Evolutionary conservation across 2,113 vertebrate genomes (phyloP).

Genomic region (Rana temporaria): DNA sequence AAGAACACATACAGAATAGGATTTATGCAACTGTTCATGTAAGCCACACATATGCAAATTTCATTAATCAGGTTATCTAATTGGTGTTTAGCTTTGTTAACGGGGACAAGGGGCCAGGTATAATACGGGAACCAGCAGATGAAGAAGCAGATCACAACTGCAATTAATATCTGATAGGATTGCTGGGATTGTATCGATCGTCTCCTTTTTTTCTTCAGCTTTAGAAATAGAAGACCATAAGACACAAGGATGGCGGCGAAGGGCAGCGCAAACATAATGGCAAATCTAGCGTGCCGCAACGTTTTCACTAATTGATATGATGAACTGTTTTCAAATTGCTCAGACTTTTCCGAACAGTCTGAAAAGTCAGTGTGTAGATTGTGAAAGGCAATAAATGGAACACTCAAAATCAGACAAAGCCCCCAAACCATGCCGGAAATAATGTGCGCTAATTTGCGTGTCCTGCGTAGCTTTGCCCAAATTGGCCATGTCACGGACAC

Average conservation of each 20-base stretch:
- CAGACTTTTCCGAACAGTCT: background rate
- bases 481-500: conserved; percentile 85
- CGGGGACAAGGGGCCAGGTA: background rate
- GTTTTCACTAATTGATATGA: conserved; percentile 11
- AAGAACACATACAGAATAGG: conserved; percentile 81
- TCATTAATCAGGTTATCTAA: background rate
- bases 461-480: conserved; percentile 92
- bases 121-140: conserved; percentile 30
- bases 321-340: conserved; percentile 65
- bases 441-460: background rate
- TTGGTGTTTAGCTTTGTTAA: too few relatives aligned
- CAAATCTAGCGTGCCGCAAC: background rate
- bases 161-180: background rate
- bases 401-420: conserved; percentile 62
- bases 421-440: background rate
- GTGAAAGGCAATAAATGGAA: conserved; percentile 61
- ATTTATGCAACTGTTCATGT: conserved; percentile 81
- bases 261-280: background rate
- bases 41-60: conserved; percentile 64
- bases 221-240: background rate
- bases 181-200: background rate
- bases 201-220: background rate
- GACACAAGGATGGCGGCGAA: background rate
- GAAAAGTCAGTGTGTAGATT: background rate
- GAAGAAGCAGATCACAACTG: conserved; percentile 23